A percentile compares a stretch with the other conserved stretches of the same genome.
Evolutionary conservation across 2,113 vertebrate species (phyloP).

Genomic region (Cephalopholis sonnerati): DNA sequence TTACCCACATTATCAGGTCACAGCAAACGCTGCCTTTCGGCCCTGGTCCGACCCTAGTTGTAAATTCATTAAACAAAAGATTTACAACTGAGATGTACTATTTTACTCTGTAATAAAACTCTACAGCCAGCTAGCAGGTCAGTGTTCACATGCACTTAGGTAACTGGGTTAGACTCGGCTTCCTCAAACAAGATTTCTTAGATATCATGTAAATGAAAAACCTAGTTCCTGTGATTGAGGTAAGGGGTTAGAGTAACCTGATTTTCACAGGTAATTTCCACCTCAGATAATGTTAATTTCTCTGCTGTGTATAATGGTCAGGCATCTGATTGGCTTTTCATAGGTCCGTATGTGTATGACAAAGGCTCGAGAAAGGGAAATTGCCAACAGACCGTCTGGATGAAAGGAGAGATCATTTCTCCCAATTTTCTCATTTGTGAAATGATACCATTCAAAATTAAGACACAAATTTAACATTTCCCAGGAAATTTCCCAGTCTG

Average conservation of each 20-base stretch:
- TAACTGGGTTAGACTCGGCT: not conserved
- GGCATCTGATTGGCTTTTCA: too few species aligned
- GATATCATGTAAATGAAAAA: too few species aligned
- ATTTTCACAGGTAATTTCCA: too few species aligned
- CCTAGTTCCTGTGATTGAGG: too few species aligned
- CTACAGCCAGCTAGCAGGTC: not conserved
- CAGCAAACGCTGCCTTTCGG: not conserved
- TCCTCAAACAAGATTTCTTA: too few species aligned
- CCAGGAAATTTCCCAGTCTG: too few species aligned
- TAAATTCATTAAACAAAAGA: not conserved
- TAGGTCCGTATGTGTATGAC: not conserved
- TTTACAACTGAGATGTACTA: not conserved
- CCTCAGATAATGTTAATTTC: too few species aligned
- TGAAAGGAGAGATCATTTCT: not conserved
- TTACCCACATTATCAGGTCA: not conserved
- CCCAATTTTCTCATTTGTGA: not conserved
- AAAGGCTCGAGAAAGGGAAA: not conserved
- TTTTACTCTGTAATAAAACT: not conserved
- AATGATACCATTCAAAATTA: not conserved
- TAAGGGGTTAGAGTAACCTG: too few species aligned
- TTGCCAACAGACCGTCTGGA: too few species aligned
- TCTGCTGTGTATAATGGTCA: too few species aligned
- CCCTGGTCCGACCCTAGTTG: not conserved
- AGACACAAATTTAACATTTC: too few species aligned
- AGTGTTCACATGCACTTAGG: not conserved